A percentile compares a stretch with the other conserved stretches of the same genome.
phyloP scores from a whole-genome alignment of 2,888 invertebrate species.

The Apotomis capreana region DNA sequence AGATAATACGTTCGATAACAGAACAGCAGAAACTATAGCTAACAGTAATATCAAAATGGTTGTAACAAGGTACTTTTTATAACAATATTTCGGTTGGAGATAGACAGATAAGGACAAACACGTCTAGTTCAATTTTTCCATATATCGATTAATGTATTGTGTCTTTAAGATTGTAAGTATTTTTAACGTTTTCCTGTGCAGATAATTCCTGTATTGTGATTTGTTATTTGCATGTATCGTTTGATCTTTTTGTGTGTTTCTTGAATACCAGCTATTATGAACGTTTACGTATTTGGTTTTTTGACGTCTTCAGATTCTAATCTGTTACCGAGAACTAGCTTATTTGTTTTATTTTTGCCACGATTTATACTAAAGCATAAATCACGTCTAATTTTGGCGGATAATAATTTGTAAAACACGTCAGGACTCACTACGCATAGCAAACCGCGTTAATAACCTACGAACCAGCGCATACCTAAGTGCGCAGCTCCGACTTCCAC shows the following conservation, averaged over 20 bases:
- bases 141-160: conserved; percentile 69
- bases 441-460: too few species aligned
- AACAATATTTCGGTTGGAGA: conserved; percentile 72
- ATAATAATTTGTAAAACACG: conserved; percentile 12
- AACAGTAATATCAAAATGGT: conserved; percentile 44
- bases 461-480: too few species aligned
- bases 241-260: conserved; percentile 59
- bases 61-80: conserved; percentile 67
- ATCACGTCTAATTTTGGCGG: conserved; percentile 14
- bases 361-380: conserved; percentile 13
- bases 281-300: conserved; percentile 45
- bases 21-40: conserved; percentile 46
- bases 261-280: conserved; percentile 47
- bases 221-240: conserved; percentile 58
- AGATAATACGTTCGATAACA: conserved; percentile 58
- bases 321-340: conserved; percentile 39
- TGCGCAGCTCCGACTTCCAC: too few species aligned
- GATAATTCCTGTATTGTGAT: conserved; percentile 63
- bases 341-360: conserved; percentile 21
- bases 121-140: conserved; percentile 68
- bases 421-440: too few species aligned
- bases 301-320: conserved; percentile 35
- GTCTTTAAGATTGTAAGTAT: conserved; percentile 64
- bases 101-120: conserved; percentile 68
- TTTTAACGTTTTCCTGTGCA: conserved; percentile 69